A percentile compares a stretch with the other conserved stretches of the same genome.
Conservation (phyloP, 2,113 vertebrate species). For the Nesoenas mayeri region DNA sequence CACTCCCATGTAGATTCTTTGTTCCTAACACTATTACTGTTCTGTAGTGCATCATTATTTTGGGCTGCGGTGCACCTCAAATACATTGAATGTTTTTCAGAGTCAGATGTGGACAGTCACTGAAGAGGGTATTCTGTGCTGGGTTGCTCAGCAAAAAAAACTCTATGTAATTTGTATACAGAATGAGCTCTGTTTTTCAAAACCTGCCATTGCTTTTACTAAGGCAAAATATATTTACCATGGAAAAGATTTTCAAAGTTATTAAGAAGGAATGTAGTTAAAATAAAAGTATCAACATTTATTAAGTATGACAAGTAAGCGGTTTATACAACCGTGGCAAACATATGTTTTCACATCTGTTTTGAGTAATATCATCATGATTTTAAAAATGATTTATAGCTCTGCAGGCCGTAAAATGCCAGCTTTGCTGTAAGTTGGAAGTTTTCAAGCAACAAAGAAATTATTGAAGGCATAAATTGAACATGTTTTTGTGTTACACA, state of each 20-base stretch:
- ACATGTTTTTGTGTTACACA: background rate
- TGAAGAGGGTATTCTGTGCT: background rate
- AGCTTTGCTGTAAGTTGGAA: slow-evolving; percentile 67
- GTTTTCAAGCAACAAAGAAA: slow-evolving; percentile 68
- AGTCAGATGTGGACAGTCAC: background rate
- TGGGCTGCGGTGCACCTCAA: background rate
- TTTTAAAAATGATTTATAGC: slow-evolving; percentile 80
- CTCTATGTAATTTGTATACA: background rate
- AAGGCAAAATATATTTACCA: slow-evolving; percentile 49
- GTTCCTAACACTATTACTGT: background rate
- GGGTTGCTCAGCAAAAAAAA: background rate
- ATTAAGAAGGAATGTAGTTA: slow-evolving; percentile 65
- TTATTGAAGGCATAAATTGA: slow-evolving; percentile 57
- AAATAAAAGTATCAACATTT: slow-evolving; percentile 71
- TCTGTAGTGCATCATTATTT: background rate
- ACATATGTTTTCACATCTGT: slow-evolving; percentile 82
- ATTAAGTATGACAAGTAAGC: slow-evolving; percentile 78
- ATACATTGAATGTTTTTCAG: background rate
- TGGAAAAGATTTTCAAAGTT: slow-evolving; percentile 66
- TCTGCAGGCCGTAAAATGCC: slow-evolving; percentile 72
- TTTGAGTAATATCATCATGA: slow-evolving; percentile 81
- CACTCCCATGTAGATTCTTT: background rate
- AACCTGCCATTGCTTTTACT: slow-evolving; percentile 18
- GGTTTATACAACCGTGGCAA: slow-evolving; percentile 70
- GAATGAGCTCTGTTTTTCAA: background rate